Evolutionary conservation across 2,113 vertebrate genomes (phyloP).

Genomic region (Cynopterus brachyotis): DNA sequence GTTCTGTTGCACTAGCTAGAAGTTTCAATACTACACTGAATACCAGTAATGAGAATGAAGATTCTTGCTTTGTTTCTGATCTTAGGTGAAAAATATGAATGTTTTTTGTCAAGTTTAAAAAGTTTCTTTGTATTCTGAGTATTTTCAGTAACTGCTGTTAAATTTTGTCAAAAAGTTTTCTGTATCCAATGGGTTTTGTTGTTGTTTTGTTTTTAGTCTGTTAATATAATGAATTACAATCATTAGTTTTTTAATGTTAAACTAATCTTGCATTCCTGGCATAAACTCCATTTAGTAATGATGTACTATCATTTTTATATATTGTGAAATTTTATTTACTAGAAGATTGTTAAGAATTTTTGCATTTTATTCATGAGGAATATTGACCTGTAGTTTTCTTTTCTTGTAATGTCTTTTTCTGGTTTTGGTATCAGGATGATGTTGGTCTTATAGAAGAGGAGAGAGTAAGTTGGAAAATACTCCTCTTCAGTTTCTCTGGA

Average conservation of each 20-base stretch:
- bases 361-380: background rate
- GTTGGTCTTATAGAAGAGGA: background rate
- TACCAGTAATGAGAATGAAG: background rate
- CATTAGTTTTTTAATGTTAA: background rate
- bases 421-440: background rate
- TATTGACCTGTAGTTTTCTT: background rate
- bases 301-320: background rate
- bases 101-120: background rate
- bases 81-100: background rate
- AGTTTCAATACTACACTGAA: background rate
- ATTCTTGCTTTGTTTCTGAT: background rate
- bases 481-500: background rate
- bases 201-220: background rate
- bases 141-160: background rate
- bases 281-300: background rate
- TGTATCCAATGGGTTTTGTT: background rate
- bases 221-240: background rate
- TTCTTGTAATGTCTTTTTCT: background rate
- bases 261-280: background rate
- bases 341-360: background rate
- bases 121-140: background rate
- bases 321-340: background rate
- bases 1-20: background rate
- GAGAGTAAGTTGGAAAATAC: background rate
- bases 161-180: background rate